phyloP scores from a whole-genome alignment of 2,888 invertebrate species.

The Agapostemon virescens region DNA sequence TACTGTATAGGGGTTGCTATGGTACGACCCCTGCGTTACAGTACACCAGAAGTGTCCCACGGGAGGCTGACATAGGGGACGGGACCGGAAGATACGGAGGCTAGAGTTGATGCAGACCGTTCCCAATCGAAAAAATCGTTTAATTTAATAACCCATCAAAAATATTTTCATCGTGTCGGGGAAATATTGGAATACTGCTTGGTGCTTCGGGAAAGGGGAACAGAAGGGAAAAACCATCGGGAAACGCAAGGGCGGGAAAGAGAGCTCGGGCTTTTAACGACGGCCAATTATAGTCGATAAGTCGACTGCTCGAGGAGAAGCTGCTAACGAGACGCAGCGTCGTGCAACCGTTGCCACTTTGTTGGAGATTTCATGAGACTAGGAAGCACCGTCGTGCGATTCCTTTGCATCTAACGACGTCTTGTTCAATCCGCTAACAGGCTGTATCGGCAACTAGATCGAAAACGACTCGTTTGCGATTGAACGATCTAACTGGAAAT shows the following conservation, averaged over 20 bases:
- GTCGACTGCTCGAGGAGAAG: constrained; percentile 56
- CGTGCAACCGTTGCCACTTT: constrained; percentile 30
- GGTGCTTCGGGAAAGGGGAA: constrained; percentile 1
- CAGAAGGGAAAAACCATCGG: neutral
- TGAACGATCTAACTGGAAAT: neutral
- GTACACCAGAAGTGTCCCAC: constrained; percentile 78
- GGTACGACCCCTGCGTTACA: constrained; percentile 74
- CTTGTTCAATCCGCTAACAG: constrained; percentile 6
- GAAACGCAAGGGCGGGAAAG: constrained; percentile 21
- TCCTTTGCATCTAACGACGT: constrained; percentile 15
- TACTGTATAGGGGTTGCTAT: constrained; percentile 78
- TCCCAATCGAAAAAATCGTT: constrained; percentile 76
- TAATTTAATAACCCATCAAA: constrained; percentile 79
- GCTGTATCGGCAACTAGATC: neutral
- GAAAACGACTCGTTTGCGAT: neutral
- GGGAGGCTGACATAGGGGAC: constrained; percentile 66
- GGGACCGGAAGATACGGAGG: constrained; percentile 44
- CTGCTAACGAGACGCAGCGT: constrained; percentile 66
- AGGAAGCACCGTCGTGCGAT: constrained; percentile 16
- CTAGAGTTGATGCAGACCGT: constrained; percentile 51
- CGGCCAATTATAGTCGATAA: constrained; percentile 73
- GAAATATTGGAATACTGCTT: constrained; percentile 5
- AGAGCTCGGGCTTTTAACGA: constrained; percentile 68
- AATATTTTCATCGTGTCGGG: constrained; percentile 65
- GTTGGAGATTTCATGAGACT: constrained; percentile 20